Conservation (phyloP, 2,888 invertebrate genomes). For the Rhopalosiphum nymphaeae region DNA sequence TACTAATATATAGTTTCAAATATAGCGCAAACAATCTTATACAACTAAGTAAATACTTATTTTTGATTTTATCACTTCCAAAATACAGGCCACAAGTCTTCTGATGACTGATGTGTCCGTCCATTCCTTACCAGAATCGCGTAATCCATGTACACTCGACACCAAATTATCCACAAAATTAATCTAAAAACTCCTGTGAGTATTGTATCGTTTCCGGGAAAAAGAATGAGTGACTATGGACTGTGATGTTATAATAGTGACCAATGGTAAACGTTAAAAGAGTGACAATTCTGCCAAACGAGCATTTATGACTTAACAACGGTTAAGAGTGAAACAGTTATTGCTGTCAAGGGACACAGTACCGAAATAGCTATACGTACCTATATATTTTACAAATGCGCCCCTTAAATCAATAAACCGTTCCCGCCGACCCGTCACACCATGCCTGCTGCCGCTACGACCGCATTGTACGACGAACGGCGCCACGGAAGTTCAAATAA, state of each 20-base stretch:
- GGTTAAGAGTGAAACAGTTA: slow-evolving; percentile 10
- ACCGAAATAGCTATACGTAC: slow-evolving; percentile 57
- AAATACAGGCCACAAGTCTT: not conserved
- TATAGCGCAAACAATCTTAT: not conserved
- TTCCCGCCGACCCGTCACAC: slow-evolving; percentile 25
- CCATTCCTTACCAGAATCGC: not conserved
- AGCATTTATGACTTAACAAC: slow-evolving; percentile 28
- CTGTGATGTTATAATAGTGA: not conserved
- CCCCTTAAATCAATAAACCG: slow-evolving; percentile 62
- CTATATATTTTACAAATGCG: slow-evolving; percentile 5
- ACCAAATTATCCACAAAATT: not conserved
- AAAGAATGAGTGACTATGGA: not conserved
- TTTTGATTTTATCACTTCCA: not conserved
- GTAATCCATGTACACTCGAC: not conserved
- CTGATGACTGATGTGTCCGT: not conserved
- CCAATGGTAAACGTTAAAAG: not conserved
- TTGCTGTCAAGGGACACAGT: slow-evolving; percentile 43
- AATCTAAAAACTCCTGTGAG: not conserved
- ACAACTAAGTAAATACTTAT: not conserved
- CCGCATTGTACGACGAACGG: slow-evolving; percentile 1
- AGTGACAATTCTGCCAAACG: not conserved
- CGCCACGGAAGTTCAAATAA: slow-evolving; percentile 44
- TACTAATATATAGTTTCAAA: not conserved
- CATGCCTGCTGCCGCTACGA: not conserved
- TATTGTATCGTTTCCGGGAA: not conserved